These are phyloP conservation scores for Diaprepes abbreviatus DNA, from an alignment of 2,888 invertebrate genomes.

Conservation along the genomic window DNA sequence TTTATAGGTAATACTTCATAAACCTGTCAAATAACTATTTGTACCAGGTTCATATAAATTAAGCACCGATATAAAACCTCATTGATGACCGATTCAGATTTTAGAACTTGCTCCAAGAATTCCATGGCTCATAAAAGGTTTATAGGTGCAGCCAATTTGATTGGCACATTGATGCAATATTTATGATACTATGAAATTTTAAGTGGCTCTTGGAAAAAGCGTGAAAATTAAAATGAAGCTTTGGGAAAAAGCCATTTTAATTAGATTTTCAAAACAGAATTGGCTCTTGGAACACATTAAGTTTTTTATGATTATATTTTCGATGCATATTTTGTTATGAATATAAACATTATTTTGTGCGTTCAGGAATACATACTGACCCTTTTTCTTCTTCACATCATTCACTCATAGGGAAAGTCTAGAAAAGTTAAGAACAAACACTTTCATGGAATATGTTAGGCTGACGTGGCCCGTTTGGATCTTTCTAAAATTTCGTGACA, in stretches of 20 bases:
- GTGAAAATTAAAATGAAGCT: constrained; percentile 31
- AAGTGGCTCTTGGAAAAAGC: constrained; percentile 23
- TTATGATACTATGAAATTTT: constrained; percentile 37
- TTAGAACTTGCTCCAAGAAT: constrained; percentile 35
- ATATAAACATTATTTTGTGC: no score
- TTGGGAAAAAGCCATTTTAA: constrained; percentile 6
- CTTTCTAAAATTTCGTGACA: no score
- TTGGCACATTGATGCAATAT: constrained; percentile 31
- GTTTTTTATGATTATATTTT: no score
- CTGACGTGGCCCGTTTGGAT: no score
- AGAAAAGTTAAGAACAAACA: no score
- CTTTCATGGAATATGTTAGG: no score
- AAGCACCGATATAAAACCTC: constrained; percentile 22
- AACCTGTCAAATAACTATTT: constrained; percentile 26
- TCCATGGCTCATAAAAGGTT: constrained; percentile 34
- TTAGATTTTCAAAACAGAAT: neutral
- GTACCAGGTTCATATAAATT: constrained; percentile 26
- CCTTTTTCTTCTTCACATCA: no score
- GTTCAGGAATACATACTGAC: no score
- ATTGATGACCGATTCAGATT: constrained; percentile 36
- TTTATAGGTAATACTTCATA: neutral
- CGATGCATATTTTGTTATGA: no score
- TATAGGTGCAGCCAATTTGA: constrained; percentile 37
- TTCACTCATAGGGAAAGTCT: no score
- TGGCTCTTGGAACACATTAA: neutral